Percentiles rank a stretch among this genome's conserved stretches.
These are phyloP conservation scores for Leptopilina clavipes DNA, from an alignment of 1,140 invertebrate genomes.

Conservation along the genomic window DNA sequence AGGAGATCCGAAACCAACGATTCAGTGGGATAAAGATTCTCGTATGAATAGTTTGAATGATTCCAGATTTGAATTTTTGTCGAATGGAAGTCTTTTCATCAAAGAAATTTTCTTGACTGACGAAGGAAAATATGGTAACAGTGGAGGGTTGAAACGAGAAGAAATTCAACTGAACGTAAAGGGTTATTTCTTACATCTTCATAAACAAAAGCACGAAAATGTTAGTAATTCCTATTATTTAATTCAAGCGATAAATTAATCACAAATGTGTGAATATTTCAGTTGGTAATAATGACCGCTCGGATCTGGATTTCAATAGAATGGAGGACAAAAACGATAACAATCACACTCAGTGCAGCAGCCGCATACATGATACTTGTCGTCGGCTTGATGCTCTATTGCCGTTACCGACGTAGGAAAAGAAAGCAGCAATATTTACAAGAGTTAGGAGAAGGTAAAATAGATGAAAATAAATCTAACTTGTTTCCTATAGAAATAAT, in stretches of 20 bases:
- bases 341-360: conserved; percentile 92
- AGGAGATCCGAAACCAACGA: conserved; percentile 90
- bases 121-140: conserved; percentile 91
- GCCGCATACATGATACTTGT: conserved; percentile 94
- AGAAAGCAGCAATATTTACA: conserved; percentile 79
- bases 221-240: too few species aligned
- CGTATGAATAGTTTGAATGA: conserved; percentile 81
- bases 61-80: conserved; percentile 82
- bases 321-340: conserved; percentile 87
- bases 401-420: conserved; percentile 83
- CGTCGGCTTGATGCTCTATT: conserved; percentile 93
- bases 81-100: conserved; percentile 90
- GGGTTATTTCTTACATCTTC: conserved; percentile 74
- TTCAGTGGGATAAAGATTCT: conserved; percentile 93
- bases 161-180: conserved; percentile 88
- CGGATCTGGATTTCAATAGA: conserved; percentile 69
- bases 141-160: conserved; percentile 88
- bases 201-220: too few species aligned
- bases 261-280: conserved; percentile 49
- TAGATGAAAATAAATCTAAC: conserved; percentile 27
- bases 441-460: conserved; percentile 75
- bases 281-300: conserved; percentile 74
- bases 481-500: too few species aligned
- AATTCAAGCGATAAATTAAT: too few species aligned
- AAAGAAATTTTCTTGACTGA: conserved; percentile 86